Evolutionary conservation across 1,140 invertebrate genomes (phyloP).

Genomic region (Popillia japonica): DNA sequence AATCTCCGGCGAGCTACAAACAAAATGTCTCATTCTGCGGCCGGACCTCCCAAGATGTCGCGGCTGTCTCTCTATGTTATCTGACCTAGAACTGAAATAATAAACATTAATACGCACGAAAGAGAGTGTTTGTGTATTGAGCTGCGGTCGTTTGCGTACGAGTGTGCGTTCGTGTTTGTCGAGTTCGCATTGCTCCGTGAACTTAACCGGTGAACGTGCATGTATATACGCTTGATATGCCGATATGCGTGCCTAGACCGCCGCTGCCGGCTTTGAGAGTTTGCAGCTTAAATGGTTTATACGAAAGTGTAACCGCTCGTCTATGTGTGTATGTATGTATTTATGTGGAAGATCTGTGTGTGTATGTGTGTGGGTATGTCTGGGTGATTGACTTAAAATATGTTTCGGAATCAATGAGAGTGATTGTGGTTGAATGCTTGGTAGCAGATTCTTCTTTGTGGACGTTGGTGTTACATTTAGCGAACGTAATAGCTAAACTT

Average conservation of each 20-base stretch:
- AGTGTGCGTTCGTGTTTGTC: neutral
- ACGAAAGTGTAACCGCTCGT: neutral
- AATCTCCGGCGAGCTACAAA: constrained; percentile 48
- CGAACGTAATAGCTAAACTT: no score
- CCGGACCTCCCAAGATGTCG: constrained; percentile 49
- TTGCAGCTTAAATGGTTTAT: neutral
- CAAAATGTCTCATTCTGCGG: constrained; percentile 51
- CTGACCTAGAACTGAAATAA: constrained; percentile 35
- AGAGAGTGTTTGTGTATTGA: neutral
- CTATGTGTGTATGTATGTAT: neutral
- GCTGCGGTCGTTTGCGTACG: constrained; percentile 2
- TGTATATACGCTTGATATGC: neutral
- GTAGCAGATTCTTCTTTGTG: no score
- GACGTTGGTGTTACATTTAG: no score
- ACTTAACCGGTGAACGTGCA: neutral
- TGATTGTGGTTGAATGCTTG: no score
- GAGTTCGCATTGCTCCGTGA: neutral
- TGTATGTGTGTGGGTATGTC: neutral
- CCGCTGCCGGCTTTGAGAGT: neutral
- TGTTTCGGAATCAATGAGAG: no score
- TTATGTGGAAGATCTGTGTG: neutral
- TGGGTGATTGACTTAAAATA: neutral
- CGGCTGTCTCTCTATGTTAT: constrained; percentile 46
- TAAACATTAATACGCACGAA: constrained; percentile 18
- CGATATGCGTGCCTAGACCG: neutral